Evolutionary conservation across 2,888 invertebrate species (phyloP).

Genomic region (Thalpophila matura): DNA sequence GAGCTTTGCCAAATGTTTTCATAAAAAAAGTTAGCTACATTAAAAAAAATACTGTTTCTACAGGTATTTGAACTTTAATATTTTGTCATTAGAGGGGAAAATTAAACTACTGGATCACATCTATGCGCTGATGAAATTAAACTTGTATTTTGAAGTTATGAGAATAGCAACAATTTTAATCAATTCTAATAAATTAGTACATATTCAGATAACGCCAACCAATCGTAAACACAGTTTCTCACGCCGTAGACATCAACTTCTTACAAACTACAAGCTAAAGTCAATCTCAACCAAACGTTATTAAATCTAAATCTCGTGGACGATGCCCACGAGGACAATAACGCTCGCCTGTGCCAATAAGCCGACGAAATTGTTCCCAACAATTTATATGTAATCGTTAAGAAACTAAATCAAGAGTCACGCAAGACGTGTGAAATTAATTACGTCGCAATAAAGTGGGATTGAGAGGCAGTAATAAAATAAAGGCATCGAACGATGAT

Average conservation of each 20-base stretch:
- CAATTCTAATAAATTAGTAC: no score
- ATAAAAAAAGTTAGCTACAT: neutral
- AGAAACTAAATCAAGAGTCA: slow-evolving; percentile 67
- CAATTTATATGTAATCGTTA: slow-evolving; percentile 67
- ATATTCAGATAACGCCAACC: no score
- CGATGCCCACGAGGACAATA: slow-evolving; percentile 68
- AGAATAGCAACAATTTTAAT: neutral
- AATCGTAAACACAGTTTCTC: neutral
- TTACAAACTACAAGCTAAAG: neutral
- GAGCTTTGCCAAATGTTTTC: slow-evolving; percentile 7
- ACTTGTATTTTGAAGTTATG: accelerated
- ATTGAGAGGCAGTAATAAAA: slow-evolving; percentile 71
- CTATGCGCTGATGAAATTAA: neutral
- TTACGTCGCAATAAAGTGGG: slow-evolving; percentile 71
- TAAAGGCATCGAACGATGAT: slow-evolving; percentile 68
- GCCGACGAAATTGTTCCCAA: slow-evolving; percentile 59
- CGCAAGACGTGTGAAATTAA: slow-evolving; percentile 75
- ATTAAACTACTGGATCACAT: neutral
- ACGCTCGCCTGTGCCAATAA: slow-evolving; percentile 61
- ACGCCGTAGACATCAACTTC: neutral
- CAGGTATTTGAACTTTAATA: neutral
- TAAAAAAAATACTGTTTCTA: neutral
- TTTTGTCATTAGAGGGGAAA: neutral
- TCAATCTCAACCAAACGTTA: slow-evolving; percentile 54
- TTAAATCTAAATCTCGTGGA: slow-evolving; percentile 68